Conservation (phyloP, 2,888 invertebrate genomes). For the Dichetophora obliterata region DNA sequence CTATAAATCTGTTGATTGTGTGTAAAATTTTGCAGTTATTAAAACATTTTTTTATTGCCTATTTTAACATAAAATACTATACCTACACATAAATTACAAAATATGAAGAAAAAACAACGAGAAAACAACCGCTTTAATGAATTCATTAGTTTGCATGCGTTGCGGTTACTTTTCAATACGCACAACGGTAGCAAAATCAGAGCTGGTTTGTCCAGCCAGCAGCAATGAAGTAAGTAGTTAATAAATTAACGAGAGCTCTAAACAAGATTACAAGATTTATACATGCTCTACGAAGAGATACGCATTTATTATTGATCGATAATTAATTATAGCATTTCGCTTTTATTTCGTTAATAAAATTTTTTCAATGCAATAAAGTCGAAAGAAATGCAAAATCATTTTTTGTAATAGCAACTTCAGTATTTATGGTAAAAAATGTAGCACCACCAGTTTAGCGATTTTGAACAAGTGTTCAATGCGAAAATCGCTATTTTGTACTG, state of each 20-base stretch:
- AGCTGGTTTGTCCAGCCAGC: neutral
- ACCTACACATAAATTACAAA: no score
- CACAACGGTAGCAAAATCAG: constrained; percentile 13
- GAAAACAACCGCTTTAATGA: constrained; percentile 41
- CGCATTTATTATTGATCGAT: constrained; percentile 34
- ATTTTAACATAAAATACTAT: no score
- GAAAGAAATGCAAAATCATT: neutral
- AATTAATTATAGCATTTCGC: constrained; percentile 36
- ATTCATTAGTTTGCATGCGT: constrained; percentile 43
- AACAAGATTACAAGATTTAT: constrained; percentile 38
- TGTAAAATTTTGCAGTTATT: constrained; percentile 10
- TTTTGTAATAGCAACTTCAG: neutral
- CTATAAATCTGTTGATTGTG: constrained; percentile 28
- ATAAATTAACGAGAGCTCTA: constrained; percentile 36
- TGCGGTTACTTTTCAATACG: neutral
- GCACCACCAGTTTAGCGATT: no score
- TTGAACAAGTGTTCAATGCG: no score
- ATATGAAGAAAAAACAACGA: neutral
- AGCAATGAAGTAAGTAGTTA: constrained; percentile 35
- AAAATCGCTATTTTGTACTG: no score
- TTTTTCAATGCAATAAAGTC: neutral
- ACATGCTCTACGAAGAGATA: constrained; percentile 4
- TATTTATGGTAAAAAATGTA: no score
- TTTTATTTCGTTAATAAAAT: constrained; percentile 19
- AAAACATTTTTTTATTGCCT: neutral